Evolutionary conservation across 2,888 invertebrate species (phyloP).

Genomic region (Sphecodes monilicornis): DNA sequence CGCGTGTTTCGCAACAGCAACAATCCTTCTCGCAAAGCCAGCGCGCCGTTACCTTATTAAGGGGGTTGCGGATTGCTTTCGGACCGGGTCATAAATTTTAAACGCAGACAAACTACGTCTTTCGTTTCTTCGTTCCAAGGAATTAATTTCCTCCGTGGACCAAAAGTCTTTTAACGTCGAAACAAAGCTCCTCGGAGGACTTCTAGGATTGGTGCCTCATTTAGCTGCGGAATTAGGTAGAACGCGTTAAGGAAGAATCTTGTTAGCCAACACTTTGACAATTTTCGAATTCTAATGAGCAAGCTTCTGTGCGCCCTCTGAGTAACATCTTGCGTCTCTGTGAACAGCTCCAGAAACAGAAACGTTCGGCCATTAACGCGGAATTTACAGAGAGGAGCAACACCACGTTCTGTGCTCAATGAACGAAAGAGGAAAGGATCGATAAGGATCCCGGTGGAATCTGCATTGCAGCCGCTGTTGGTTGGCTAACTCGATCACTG

Average conservation of each 20-base stretch:
- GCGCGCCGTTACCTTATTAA: background rate
- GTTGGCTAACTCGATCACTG: slow-evolving; percentile 26
- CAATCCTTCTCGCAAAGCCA: background rate
- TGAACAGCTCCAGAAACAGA: slow-evolving; percentile 29
- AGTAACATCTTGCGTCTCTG: slow-evolving; percentile 24
- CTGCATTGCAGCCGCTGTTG: slow-evolving; percentile 53
- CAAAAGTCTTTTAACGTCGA: background rate
- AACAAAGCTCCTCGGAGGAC: slow-evolving; percentile 15
- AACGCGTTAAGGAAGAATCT: slow-evolving; percentile 38
- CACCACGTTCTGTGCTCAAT: slow-evolving; percentile 29
- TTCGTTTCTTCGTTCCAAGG: background rate
- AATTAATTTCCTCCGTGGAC: background rate
- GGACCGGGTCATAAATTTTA: background rate
- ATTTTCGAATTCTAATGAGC: slow-evolving; percentile 52
- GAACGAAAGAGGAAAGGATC: slow-evolving; percentile 30
- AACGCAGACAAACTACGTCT: background rate
- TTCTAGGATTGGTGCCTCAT: background rate
- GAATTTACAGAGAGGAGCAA: slow-evolving; percentile 54
- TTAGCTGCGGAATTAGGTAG: slow-evolving; percentile 24
- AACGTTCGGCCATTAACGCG: slow-evolving; percentile 54
- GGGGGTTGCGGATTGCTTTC: background rate
- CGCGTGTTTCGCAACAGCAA: background rate
- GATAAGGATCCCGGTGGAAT: slow-evolving; percentile 51
- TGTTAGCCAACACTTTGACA: slow-evolving; percentile 50
- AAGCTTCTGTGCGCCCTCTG: slow-evolving; percentile 38